Percentiles rank a stretch among this genome's conserved stretches.
Conservation (phyloP, 2,113 vertebrate genomes). For the Odobenus rosmarus region DNA sequence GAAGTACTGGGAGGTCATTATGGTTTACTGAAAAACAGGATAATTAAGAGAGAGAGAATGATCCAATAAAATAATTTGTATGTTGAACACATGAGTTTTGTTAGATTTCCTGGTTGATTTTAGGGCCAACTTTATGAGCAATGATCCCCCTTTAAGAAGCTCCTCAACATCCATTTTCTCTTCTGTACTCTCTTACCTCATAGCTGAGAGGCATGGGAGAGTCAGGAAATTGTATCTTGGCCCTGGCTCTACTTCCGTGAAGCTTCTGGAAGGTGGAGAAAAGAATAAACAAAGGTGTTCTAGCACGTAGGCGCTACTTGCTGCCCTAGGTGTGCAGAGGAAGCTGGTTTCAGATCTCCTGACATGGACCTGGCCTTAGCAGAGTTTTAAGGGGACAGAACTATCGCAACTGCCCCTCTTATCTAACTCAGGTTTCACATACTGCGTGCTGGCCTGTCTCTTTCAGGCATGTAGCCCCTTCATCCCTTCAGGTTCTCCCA, state of each 20-base stretch:
- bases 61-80: slow-evolving; percentile 64
- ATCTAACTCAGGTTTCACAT: not conserved
- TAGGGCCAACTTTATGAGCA: not conserved
- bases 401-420: not conserved
- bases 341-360: not conserved
- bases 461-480: not conserved
- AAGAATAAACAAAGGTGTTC: not conserved
- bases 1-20: slow-evolving; percentile 73
- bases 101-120: not conserved
- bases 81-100: slow-evolving; percentile 44
- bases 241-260: not conserved
- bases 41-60: slow-evolving; percentile 70
- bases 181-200: not conserved
- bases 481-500: not conserved
- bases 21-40: slow-evolving; percentile 74
- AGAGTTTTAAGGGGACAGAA: not conserved
- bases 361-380: not conserved
- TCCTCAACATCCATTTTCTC: not conserved
- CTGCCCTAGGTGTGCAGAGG: not conserved
- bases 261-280: slow-evolving; percentile 31
- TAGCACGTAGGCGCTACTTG: not conserved
- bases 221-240: not conserved
- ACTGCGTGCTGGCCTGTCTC: not conserved
- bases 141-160: not conserved
- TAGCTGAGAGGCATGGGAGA: not conserved